Evolutionary conservation across 2,888 invertebrate genomes (phyloP).

Genomic region (Neuroscelio doddi): DNA sequence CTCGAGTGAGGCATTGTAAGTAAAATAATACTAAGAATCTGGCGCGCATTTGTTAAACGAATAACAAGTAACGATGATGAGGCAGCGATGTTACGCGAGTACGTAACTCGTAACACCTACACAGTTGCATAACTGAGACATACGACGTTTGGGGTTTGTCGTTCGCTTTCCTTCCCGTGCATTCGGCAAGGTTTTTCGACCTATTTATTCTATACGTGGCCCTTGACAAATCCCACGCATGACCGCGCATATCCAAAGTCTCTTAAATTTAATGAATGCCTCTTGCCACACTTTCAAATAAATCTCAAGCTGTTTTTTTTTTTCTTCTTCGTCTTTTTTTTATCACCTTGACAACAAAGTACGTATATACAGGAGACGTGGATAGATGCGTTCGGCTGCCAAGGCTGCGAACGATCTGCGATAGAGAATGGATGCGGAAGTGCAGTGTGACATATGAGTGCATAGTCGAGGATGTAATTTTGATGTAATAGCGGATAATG

Average conservation of each 20-base stretch:
- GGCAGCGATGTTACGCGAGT: slow-evolving; percentile 33
- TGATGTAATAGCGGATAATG: slow-evolving; percentile 19
- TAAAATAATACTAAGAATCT: slow-evolving; percentile 17
- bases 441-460: slow-evolving; percentile 33
- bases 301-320: too few species aligned
- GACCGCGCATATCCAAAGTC: slow-evolving; percentile 25
- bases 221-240: slow-evolving; percentile 31
- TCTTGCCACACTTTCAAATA: too few species aligned
- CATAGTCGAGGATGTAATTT: slow-evolving; percentile 36
- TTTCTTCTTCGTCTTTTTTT: too few species aligned
- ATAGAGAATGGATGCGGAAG: slow-evolving; percentile 27
- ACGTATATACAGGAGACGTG: slow-evolving; percentile 25
- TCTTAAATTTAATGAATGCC: slow-evolving; percentile 13
- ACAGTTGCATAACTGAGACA: slow-evolving; percentile 50
- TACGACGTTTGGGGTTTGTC: slow-evolving; percentile 34
- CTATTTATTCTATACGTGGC: slow-evolving; percentile 31
- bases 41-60: slow-evolving; percentile 20
- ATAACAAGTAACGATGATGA: slow-evolving; percentile 33
- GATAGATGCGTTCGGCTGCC: slow-evolving; percentile 33
- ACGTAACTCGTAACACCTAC: slow-evolving; percentile 51
- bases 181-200: too few species aligned
- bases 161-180: slow-evolving; percentile 24
- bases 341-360: too few species aligned
- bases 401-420: slow-evolving; percentile 37
- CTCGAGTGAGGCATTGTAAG: not conserved